Evolutionary conservation across 2,888 invertebrate species (phyloP), one percentile per base, ranked within the genome.

Genomic region (Dicyrtomina minuta): DNA sequence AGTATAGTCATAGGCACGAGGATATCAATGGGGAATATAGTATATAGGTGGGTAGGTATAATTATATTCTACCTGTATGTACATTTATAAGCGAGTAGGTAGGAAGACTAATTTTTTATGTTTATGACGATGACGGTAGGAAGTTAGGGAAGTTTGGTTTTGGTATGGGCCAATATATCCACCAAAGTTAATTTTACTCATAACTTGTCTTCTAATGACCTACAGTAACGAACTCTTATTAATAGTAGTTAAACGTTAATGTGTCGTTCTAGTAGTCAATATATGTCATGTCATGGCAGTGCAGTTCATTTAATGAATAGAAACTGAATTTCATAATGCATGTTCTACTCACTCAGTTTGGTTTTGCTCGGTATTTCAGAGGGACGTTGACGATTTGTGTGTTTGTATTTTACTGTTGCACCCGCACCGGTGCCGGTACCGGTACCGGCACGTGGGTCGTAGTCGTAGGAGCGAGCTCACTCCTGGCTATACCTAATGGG

Each of bases 201-300:
- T 58, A 58, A 58, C 41, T 58, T 58, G 58, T 58, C 58, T 20
- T 58, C 58, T 58, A 58, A 58, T 58, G 58, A 58, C 58, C 58
- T 15, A 12, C 20, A 39, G 39, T 58, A 58, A 58, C 41, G 41
- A 58, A 58, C 58, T 58, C 58, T 58, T 41, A 39, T 58, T 58
- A 39, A 58, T 58, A 58, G 56, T 24, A 53, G 53, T 56, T 22
- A 20, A 58, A 41, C 22, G 39, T 17, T 58, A 58, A 58, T 58
- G 58, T 58, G 20, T 27, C 22, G 22, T 58, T 33, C 41, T 20
- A 33, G 39, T 20, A 33, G 39, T 58, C 58, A 20, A 27, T 55
- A 55, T 55, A 13, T 56, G 26, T 56, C 51, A 51, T 51, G 20
- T 51, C 24, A 6, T 53, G 53, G 55, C 33, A n/a, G n/a, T 33